These are phyloP conservation scores for Phoebastria nigripes DNA, from an alignment of 2,797 vertebrate genomes.

Conservation along the genomic window DNA sequence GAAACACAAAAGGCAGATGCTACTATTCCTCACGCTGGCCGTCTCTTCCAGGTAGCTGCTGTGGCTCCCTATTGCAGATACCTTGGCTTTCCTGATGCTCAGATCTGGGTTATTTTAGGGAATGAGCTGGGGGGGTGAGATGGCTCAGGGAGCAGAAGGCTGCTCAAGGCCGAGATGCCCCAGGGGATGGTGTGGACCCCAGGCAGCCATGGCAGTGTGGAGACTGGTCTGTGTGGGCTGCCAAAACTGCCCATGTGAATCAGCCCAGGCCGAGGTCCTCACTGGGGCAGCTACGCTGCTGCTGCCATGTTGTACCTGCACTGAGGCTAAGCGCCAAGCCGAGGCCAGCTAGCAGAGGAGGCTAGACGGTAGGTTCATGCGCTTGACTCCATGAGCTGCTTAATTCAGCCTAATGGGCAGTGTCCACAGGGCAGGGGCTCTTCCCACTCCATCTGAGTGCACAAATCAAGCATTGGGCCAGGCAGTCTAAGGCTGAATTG, in stretches of 20 bases:
- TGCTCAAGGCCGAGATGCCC: not conserved
- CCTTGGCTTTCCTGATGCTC: not conserved
- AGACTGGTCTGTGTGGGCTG: not conserved
- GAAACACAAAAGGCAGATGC: constrained; percentile 30
- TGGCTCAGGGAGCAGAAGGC: not conserved
- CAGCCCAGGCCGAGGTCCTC: not conserved
- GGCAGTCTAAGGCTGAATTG: not conserved
- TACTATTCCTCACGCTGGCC: not conserved
- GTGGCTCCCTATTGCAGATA: not conserved
- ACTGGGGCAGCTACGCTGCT: not conserved
- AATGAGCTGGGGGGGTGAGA: not conserved
- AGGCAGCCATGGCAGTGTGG: fast-evolving
- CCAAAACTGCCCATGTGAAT: not conserved
- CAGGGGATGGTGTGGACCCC: not conserved
- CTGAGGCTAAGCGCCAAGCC: not conserved
- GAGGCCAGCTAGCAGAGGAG: not conserved
- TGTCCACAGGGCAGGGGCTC: not conserved
- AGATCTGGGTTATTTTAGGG: not conserved
- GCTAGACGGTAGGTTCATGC: not conserved
- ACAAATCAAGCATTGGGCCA: not conserved
- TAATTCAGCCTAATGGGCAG: not conserved
- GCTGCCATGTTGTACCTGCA: not conserved
- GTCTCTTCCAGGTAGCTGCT: not conserved
- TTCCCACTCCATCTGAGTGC: not conserved
- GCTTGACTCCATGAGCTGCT: fast-evolving